Base-by-base conservation (phyloP, 2,113 vertebrate genomes). In the Rana temporaria region DNA sequence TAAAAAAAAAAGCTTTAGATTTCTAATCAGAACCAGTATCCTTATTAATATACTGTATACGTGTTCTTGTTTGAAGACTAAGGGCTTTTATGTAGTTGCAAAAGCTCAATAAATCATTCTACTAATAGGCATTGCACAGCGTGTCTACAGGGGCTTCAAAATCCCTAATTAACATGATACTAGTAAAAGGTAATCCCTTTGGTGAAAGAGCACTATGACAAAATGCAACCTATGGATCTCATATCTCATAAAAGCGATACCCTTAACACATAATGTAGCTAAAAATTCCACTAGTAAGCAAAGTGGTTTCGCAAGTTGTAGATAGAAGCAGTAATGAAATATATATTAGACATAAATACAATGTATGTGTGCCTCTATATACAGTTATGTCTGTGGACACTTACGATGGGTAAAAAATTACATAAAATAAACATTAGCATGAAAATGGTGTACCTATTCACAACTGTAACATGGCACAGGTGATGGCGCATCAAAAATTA, bases 101-200 rank as follows among this genome's bases (percentile, higher is more conserved):
- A 42, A 16, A 60, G 32, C 56, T 75, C 72, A 62, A 60, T 75
- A 75, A 75, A 75, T 75, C 72, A 75, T 62, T 42, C 57, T 22
- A 30, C 57, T 62, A 75, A 75, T 75, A 60, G 72, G n/a, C 57
- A 42, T 62, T 62, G 15, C n/a, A 42, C 14, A 62, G 72, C 60
- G 62, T 62, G 38, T 42, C 56, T 62, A 42, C 72, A 62, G 32
- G 56, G 72, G 2, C 32, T 11, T 14, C 22, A 62, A 74, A 57
- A 74, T 74, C 71, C 30, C 26, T 38, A 59, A 60, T 75, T 75
- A 75, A 42, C 32, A 30, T 62, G 30, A 42, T 62, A 62, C 57
- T n/a, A 60, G 57, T 75, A 62, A 75, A 42, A 71, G 32, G 56
- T 2, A 75, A 75, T 75, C 56, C 72, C 56, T 75, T 59, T 22